Conservation (phyloP, 2,888 invertebrate genomes). For the Orthosia gracilis region DNA sequence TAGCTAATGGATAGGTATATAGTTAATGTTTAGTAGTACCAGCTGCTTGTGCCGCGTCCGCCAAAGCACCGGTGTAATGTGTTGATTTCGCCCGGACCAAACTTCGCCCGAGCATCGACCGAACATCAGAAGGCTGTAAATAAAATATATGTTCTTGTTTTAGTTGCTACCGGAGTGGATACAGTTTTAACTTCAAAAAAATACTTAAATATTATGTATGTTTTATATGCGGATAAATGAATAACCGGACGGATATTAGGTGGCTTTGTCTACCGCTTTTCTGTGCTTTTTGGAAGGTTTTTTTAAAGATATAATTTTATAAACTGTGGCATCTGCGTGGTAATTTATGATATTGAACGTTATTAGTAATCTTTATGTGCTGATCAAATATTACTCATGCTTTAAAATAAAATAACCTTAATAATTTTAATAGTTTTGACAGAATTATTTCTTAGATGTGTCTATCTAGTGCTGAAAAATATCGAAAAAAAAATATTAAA, state of each 20-base stretch:
- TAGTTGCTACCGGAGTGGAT: not conserved
- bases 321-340: not conserved
- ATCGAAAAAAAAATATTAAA: no score
- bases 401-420: no score
- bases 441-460: no score
- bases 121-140: slow-evolving; percentile 85
- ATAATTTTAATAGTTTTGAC: no score
- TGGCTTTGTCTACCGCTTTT: slow-evolving; percentile 9
- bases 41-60: slow-evolving; percentile 88
- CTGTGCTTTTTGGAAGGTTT: not conserved
- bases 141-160: slow-evolving; percentile 39
- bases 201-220: slow-evolving; percentile 37
- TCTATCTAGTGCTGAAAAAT: no score
- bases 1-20: slow-evolving; percentile 53
- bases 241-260: slow-evolving; percentile 21
- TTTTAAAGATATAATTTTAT: not conserved
- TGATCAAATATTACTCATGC: no score
- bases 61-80: slow-evolving; percentile 89
- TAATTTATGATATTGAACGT: not conserved
- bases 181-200: slow-evolving; percentile 31
- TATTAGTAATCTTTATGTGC: not conserved
- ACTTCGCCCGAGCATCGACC: slow-evolving; percentile 90
- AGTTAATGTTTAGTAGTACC: slow-evolving; percentile 71
- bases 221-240: slow-evolving; percentile 21
- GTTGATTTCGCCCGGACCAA: slow-evolving; percentile 89